Percentiles rank a stretch among this genome's conserved stretches.
phyloP scores from a whole-genome alignment of 1,140 invertebrate species.

The Mya arenaria region DNA sequence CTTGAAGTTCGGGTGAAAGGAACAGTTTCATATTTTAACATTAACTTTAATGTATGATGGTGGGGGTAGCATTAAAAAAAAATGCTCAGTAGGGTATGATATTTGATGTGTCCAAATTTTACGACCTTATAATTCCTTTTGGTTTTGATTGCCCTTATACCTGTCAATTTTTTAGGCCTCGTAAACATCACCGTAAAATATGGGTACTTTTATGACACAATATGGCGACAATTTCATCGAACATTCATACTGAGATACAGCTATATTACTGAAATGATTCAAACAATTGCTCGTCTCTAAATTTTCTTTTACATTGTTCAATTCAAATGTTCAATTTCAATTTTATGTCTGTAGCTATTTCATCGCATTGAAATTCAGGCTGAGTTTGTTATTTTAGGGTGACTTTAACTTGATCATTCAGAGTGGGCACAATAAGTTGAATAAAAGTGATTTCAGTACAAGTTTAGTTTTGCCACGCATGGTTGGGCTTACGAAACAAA shows the following conservation, averaged over 20 bases:
- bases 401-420: not conserved
- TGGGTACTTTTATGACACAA: conserved; percentile 43
- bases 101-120: conserved; percentile 52
- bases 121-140: conserved; percentile 42
- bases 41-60: too few species aligned
- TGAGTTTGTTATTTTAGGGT: too few species aligned
- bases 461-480: not conserved
- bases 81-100: too few species aligned
- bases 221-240: not conserved
- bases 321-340: too few species aligned
- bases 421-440: not conserved
- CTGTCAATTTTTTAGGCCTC: conserved; percentile 40
- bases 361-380: too few species aligned
- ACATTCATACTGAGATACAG: not conserved
- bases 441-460: not conserved
- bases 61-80: too few species aligned
- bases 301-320: too few species aligned
- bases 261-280: too few species aligned
- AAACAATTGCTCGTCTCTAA: too few species aligned
- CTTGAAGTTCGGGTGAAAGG: too few species aligned
- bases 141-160: conserved; percentile 30
- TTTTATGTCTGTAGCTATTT: too few species aligned
- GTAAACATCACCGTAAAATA: conserved; percentile 54
- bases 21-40: too few species aligned
- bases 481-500: not conserved